Conservation (phyloP, 2,113 vertebrate species). For the Chrysochloris asiatica region DNA sequence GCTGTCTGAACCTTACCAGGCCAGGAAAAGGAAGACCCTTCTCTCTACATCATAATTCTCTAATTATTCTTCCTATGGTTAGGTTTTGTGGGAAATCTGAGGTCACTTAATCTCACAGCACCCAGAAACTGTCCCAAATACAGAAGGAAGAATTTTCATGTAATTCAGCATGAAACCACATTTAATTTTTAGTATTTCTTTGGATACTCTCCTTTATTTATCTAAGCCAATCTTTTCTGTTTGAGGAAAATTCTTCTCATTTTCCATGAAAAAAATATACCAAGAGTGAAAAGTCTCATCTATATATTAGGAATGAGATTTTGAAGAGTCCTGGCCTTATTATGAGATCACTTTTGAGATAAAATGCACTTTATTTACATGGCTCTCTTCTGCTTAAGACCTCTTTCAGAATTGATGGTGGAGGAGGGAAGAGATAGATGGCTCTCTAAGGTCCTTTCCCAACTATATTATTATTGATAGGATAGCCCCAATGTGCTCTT, state of each 20-base stretch:
- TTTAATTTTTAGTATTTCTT: conserved; percentile 15
- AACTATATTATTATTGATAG: not conserved
- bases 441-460: not conserved
- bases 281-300: not conserved
- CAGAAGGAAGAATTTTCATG: not conserved
- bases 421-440: not conserved
- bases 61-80: not conserved
- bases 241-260: not conserved
- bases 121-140: not conserved
- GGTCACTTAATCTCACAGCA: not conserved
- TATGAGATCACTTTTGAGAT: not conserved
- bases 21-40: not conserved
- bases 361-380: not conserved
- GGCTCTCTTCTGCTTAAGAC: not conserved
- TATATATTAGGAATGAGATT: not conserved
- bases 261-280: not conserved
- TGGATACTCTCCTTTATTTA: not conserved
- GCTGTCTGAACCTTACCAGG: not conserved
- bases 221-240: not conserved
- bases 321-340: not conserved
- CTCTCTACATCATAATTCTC: not conserved
- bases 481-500: not conserved
- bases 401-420: not conserved
- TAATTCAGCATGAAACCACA: not conserved
- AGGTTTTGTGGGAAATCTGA: not conserved